phyloP scores from a whole-genome alignment of 2,797 vertebrate genomes.

The Neopelma chrysocephalum region DNA sequence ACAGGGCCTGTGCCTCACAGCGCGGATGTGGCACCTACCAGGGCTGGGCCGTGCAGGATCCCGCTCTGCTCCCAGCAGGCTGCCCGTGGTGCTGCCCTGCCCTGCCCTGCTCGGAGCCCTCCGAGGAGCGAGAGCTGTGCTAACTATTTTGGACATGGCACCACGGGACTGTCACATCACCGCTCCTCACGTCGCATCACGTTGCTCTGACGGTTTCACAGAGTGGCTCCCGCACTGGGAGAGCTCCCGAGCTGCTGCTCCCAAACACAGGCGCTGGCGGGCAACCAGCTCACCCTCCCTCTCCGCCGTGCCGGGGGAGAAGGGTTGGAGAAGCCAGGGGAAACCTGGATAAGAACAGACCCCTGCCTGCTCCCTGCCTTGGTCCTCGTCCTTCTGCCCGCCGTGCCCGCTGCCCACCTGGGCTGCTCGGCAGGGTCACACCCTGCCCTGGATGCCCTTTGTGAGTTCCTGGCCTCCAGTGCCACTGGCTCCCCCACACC shows the following conservation, averaged over 20 bases:
- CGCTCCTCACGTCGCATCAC: background rate
- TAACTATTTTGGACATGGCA: slow-evolving; percentile 55
- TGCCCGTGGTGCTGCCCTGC: background rate
- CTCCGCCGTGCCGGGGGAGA: rapidly evolving
- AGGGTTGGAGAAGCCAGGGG: background rate
- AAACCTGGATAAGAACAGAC: background rate
- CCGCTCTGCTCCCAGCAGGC: rapidly evolving
- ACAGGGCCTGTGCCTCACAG: background rate
- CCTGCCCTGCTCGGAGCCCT: background rate
- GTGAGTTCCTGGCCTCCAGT: background rate
- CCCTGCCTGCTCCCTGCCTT: background rate
- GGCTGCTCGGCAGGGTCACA: rapidly evolving
- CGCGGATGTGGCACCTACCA: background rate
- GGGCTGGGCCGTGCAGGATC: background rate
- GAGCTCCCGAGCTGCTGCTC: background rate
- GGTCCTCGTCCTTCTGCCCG: rapidly evolving
- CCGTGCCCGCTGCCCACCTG: background rate
- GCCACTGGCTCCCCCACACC: background rate
- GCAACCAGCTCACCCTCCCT: background rate
- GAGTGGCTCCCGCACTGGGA: background rate
- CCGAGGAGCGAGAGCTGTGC: background rate
- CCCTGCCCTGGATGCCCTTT: background rate
- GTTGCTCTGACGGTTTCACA: background rate
- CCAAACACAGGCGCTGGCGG: slow-evolving; percentile 24
- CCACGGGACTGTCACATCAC: slow-evolving; percentile 52